These are phyloP conservation scores for Clytia hemisphaerica DNA, from an alignment of 30 jellyfish, hydroid and myxozoan species.

Conservation along the genomic window DNA sequence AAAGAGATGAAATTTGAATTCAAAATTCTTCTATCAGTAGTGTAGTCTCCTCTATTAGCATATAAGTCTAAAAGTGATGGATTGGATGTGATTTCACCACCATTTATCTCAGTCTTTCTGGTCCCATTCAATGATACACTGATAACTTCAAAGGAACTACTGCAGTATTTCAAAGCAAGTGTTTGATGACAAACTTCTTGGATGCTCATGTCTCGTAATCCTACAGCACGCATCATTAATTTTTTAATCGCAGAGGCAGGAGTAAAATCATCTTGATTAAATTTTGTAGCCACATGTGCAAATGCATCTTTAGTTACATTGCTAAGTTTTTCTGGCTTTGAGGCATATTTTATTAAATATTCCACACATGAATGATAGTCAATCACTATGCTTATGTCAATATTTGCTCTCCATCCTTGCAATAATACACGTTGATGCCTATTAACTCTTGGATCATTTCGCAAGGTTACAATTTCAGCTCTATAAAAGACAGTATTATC, in stretches of 20 bases:
- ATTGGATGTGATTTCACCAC: conserved; percentile 18
- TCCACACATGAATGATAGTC: conserved; percentile 50
- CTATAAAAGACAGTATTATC: conserved; percentile 23
- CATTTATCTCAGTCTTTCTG: conserved; percentile 3
- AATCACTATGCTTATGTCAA: conserved; percentile 41
- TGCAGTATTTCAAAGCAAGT: conserved; percentile 20
- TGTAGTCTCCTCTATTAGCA: conserved; percentile 6
- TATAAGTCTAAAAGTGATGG: conserved; percentile 17
- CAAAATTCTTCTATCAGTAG: background rate
- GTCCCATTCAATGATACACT: conserved; percentile 34
- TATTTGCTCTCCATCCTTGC: conserved; percentile 53
- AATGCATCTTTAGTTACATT: conserved; percentile 44
- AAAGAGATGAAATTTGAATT: conserved; percentile 21
- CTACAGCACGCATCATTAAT: conserved; percentile 52
- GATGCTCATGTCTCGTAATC: conserved; percentile 53
- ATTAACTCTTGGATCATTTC: conserved; percentile 38
- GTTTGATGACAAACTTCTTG: conserved; percentile 58
- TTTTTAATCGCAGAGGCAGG: conserved; percentile 22
- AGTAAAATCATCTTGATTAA: conserved; percentile 1
- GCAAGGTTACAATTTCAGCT: conserved; percentile 23
- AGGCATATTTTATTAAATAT: conserved; percentile 46
- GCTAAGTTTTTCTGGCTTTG: conserved; percentile 28
- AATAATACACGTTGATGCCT: conserved; percentile 47
- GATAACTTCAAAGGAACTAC: conserved; percentile 38
- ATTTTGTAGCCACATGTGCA: conserved; percentile 34